A percentile compares a stretch with the other conserved stretches of the same genome.
Evolutionary conservation across 2,113 vertebrate species (phyloP).

Genomic region (Pimephales promelas): DNA sequence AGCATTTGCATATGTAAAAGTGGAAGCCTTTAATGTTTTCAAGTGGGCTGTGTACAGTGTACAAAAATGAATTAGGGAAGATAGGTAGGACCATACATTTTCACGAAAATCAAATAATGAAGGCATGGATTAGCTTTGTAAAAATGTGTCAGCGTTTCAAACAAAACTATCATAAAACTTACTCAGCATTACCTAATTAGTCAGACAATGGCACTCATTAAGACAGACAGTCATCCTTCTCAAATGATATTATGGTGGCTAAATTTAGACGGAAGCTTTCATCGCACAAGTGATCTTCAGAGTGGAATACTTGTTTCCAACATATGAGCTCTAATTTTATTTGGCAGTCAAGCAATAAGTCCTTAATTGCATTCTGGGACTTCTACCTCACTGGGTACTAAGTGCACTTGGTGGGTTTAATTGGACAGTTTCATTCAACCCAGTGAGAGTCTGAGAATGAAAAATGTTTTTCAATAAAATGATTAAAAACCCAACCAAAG

Average conservation of each 20-base stretch:
- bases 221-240: not conserved
- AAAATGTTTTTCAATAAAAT: not conserved
- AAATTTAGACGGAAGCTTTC: constrained; percentile 11
- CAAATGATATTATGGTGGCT: constrained; percentile 11
- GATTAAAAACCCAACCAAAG: constrained; percentile 30
- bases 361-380: not conserved
- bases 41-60: constrained; percentile 42
- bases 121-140: not conserved
- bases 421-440: constrained; percentile 21
- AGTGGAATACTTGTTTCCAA: not conserved
- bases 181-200: not conserved
- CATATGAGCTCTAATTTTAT: not conserved
- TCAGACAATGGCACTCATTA: not conserved
- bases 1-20: constrained; percentile 54
- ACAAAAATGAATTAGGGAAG: constrained; percentile 12
- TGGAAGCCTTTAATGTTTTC: constrained; percentile 59
- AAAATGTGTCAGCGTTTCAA: not conserved
- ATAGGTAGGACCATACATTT: not conserved
- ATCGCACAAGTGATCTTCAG: not conserved
- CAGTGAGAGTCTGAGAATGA: not conserved
- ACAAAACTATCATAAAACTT: not conserved
- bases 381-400: not conserved
- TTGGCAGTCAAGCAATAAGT: not conserved
- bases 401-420: constrained; percentile 42
- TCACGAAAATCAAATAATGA: not conserved